These are phyloP conservation scores for Penaeus vannamei DNA, from an alignment of 1,140 invertebrate genomes.

Conservation along the genomic window DNA sequence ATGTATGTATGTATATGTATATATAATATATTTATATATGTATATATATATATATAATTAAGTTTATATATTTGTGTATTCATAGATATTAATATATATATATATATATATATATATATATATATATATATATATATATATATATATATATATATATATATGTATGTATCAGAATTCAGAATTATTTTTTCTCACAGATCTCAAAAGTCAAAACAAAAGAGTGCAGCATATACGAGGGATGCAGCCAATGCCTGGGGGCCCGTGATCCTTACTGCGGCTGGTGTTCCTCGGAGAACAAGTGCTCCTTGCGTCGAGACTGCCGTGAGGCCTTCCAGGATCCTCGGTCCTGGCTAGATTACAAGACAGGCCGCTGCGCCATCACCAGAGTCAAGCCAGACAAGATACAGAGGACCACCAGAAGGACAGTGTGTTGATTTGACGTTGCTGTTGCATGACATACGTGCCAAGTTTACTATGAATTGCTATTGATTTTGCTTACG, in stretches of 20 bases:
- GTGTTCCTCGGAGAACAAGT: constrained; percentile 98
- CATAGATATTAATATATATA: no score
- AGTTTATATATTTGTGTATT: no score
- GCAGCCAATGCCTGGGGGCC: constrained; percentile 91
- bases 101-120: no score
- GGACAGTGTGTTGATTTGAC: constrained; percentile 77
- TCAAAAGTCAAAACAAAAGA: constrained; percentile 96
- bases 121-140: no score
- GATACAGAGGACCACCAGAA: constrained; percentile 91
- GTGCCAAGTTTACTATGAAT: no score
- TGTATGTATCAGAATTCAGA: neutral
- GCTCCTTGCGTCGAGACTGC: constrained; percentile 91
- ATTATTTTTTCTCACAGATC: constrained; percentile 76
- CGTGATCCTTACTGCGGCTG: constrained; percentile 98
- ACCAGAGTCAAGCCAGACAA: constrained; percentile 91
- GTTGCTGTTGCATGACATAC: neutral
- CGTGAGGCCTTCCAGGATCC: constrained; percentile 91
- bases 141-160: no score
- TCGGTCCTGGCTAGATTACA: constrained; percentile 96
- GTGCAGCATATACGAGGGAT: constrained; percentile 92
- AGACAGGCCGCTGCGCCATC: constrained; percentile 95
- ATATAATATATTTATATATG: no score
- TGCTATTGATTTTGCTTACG: no score
- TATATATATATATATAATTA: no score
- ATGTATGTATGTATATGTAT: no score